Conservation (phyloP, 2,113 vertebrate species). For the Tachuris rubrigastra region DNA sequence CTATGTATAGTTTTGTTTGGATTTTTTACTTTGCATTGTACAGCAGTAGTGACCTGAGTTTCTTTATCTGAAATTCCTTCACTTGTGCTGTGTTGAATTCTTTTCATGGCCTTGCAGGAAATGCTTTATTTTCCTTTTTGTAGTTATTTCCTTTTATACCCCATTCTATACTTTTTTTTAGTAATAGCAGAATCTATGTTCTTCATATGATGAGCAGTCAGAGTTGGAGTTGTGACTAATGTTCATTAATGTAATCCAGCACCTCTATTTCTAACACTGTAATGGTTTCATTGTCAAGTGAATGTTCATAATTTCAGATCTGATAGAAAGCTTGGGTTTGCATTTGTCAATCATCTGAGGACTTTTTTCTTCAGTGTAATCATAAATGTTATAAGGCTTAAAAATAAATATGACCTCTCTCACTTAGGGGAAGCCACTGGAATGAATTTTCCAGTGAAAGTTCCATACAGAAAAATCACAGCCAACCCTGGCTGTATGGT, state of each 20-base stretch:
- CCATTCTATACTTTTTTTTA: not conserved
- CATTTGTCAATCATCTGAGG: not conserved
- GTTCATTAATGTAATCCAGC: not conserved
- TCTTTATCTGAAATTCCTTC: not conserved
- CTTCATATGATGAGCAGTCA: not conserved
- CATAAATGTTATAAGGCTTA: not conserved
- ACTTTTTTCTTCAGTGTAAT: not conserved
- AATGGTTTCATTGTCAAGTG: not conserved
- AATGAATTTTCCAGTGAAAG: conserved; percentile 79
- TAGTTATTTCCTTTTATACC: not conserved
- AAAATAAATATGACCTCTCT: not conserved
- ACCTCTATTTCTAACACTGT: not conserved
- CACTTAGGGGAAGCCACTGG: conserved; percentile 79
- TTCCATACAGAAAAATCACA: conserved; percentile 82
- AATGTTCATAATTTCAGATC: not conserved
- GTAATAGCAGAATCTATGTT: not conserved
- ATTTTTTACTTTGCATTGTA: not conserved
- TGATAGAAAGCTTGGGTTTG: not conserved
- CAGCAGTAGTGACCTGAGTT: not conserved
- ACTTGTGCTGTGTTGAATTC: not conserved
- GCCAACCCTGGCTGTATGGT: conserved; percentile 80
- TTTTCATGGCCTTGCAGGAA: not conserved
- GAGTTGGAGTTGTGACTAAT: not conserved
- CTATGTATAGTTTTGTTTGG: not conserved
- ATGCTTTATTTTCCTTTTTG: not conserved